A percentile compares a stretch with the other conserved stretches of the same genome.
phyloP scores from a whole-genome alignment of 2,113 vertebrate genomes.

The Hyaena hyaena region DNA sequence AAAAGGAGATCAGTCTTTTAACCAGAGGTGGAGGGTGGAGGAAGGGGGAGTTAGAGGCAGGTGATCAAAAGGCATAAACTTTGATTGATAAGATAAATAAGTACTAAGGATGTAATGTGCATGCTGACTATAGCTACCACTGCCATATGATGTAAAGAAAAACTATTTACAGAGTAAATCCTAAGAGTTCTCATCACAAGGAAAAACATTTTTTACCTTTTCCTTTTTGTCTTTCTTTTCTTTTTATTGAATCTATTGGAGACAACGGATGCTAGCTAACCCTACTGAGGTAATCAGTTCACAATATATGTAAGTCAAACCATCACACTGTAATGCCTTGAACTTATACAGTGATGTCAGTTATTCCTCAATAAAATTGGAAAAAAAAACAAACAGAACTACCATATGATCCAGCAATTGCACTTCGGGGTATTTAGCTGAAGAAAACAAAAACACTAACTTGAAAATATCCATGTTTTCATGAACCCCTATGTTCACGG shows the following conservation, averaged over 20 bases:
- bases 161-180: background rate
- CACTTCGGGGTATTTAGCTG: background rate
- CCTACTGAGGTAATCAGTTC: background rate
- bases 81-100: background rate
- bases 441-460: background rate
- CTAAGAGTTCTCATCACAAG: background rate
- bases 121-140: background rate
- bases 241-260: background rate
- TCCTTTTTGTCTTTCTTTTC: background rate
- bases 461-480: background rate
- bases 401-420: background rate
- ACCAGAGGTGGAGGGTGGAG: background rate
- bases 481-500: background rate
- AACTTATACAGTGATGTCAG: background rate
- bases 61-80: background rate
- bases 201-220: background rate
- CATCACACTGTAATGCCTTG: background rate
- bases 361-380: background rate
- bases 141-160: background rate
- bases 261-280: background rate
- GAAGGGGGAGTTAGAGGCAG: background rate
- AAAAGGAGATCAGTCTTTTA: background rate
- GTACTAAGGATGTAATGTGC: background rate
- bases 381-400: background rate
- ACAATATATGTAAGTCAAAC: background rate